Base-by-base conservation (phyloP, 1,140 invertebrate genomes). In the Metaphire vulgaris region DNA sequence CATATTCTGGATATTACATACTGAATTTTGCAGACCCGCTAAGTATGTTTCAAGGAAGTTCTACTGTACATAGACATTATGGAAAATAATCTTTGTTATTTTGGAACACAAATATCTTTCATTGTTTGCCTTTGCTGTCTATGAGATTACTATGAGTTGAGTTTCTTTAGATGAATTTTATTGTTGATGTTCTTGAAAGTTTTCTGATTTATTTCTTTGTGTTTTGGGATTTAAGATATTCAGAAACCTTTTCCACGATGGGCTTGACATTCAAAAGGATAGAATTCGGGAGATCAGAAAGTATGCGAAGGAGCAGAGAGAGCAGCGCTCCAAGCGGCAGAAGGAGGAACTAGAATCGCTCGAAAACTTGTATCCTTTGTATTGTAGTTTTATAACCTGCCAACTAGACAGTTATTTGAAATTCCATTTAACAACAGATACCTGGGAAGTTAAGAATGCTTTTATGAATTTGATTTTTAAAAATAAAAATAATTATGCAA, bases 291-390 rank as follows among this genome's bases (percentile, higher is more conserved):
- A 85, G 21, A 72, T 86, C 64, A 82, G 83, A n/a, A 83, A 83
- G 34, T 86, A 86, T 79, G 83, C 84, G 12, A 81, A 80, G 67
- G 85, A 86, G 70, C 81, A 85, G 79, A 77, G 84, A 74, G 77
- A 83, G 12, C 75, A 76, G 15, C 79, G 83, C 69, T 78, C 81
- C 26, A 71, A 78, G 29, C 70, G 78, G 73, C 81, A 84, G 66
- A 80, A 83, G 33, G 79, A 84, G 80, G 83, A 86, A 74, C 81
- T 86, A 2, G 83, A 84, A 33, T 85, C 85, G 1, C 73, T 86
- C 74, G 85, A 86, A 75, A 86, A 86, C 77, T 86, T 82, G 83
- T 86, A 86, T 86, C 84, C 84, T 85, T 85, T 74, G 64, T 28
- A 2, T 15, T 21, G 12, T n/a, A 30, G 12, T 14, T 21, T 26